These are phyloP conservation scores for Sycophaga agraensis DNA, from an alignment of 1,140 invertebrate genomes.

Conservation along the genomic window DNA sequence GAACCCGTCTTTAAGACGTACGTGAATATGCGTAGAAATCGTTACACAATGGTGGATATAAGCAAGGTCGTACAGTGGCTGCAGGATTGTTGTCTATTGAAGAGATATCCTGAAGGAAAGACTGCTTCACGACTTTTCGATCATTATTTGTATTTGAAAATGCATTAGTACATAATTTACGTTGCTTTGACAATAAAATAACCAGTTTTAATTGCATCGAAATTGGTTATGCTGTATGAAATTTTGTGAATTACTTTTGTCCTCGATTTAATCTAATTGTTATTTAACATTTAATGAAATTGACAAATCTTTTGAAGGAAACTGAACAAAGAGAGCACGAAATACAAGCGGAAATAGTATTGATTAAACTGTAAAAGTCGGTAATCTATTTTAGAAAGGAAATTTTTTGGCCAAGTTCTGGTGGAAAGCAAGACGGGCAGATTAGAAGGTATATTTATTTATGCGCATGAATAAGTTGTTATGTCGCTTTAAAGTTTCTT, in stretches of 20 bases:
- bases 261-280: background rate
- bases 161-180: background rate
- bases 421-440: constrained; percentile 1
- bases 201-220: background rate
- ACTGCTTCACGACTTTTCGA: too few species aligned
- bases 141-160: background rate
- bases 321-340: background rate
- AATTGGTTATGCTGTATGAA: background rate
- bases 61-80: constrained; percentile 1
- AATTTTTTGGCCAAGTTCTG: background rate
- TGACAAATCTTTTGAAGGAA: background rate
- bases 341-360: background rate
- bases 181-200: background rate
- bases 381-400: background rate
- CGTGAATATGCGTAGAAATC: constrained; percentile 18
- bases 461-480: constrained; percentile 51
- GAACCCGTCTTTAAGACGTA: background rate
- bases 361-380: constrained; percentile 6
- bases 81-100: background rate
- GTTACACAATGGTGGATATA: background rate
- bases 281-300: background rate
- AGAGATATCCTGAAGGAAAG: background rate
- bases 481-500: constrained; percentile 38
- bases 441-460: constrained; percentile 38
- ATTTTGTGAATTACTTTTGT: background rate